Percentiles rank a stretch among this genome's conserved stretches.
Conservation (phyloP, 2,797 vertebrate species). For the Thalassophryne amazonica region DNA sequence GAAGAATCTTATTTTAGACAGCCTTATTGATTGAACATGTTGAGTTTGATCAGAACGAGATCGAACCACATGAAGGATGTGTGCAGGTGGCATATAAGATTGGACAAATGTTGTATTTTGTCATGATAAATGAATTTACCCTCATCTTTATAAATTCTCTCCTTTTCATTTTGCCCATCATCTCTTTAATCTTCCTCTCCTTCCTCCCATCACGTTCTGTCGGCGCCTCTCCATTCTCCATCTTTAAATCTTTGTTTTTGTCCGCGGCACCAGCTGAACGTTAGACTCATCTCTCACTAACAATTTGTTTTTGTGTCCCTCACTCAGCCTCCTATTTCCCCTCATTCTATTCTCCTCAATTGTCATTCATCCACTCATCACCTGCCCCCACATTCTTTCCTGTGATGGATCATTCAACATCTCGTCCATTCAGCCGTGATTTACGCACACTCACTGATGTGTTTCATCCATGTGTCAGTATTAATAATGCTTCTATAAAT, state of each 20-base stretch:
- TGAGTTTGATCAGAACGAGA: constrained; percentile 54
- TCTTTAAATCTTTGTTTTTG: too few species aligned
- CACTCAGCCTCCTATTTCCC: too few species aligned
- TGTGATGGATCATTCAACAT: constrained; percentile 29
- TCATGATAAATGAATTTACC: constrained; percentile 12
- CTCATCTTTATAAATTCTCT: constrained; percentile 1
- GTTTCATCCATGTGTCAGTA: background rate
- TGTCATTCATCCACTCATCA: background rate
- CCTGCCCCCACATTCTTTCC: background rate
- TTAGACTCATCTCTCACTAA: too few species aligned
- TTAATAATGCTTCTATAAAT: constrained; percentile 23
- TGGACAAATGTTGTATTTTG: too few species aligned
- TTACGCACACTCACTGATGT: background rate
- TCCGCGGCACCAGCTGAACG: too few species aligned
- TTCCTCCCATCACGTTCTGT: background rate
- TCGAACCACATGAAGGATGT: background rate
- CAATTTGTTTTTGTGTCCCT: too few species aligned
- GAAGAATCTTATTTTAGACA: constrained; percentile 46
- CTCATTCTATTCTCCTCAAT: too few species aligned
- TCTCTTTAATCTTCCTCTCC: background rate
- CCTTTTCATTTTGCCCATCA: background rate
- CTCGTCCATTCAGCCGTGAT: constrained; percentile 19
- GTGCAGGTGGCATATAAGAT: too few species aligned
- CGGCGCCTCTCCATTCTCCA: too few species aligned
- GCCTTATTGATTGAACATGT: constrained; percentile 45